A percentile compares a stretch with the other conserved stretches of the same genome.
Conservation (phyloP, 2,113 vertebrate species). For the Carettochelys insculpta region DNA sequence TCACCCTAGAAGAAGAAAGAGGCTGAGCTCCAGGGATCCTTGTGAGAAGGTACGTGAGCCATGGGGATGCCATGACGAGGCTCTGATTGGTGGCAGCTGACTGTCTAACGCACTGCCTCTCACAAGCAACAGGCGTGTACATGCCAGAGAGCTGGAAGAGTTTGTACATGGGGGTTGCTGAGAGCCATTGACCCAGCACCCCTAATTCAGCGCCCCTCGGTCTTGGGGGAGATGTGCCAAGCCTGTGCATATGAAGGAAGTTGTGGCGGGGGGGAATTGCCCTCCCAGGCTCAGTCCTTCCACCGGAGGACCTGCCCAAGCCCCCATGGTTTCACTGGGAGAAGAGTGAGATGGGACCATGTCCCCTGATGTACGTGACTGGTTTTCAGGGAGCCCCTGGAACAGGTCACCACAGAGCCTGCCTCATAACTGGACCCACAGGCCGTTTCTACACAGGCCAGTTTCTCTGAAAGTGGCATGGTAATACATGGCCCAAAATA, state of each 20-base stretch:
- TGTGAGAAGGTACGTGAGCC: constrained; percentile 61
- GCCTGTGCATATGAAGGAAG: neutral
- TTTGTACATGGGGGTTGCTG: too few species aligned
- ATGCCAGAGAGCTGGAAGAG: too few species aligned
- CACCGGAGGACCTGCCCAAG: neutral
- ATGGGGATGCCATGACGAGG: neutral
- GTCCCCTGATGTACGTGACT: neutral
- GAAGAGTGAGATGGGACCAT: neutral
- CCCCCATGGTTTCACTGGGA: neutral
- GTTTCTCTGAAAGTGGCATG: too few species aligned
- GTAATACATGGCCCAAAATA: too few species aligned
- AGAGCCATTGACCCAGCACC: too few species aligned
- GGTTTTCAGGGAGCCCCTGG: neutral
- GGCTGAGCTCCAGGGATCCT: constrained; percentile 36
- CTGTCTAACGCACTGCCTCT: too few species aligned
- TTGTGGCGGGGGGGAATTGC: too few species aligned
- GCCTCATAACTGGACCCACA: neutral
- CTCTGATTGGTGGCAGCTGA: neutral
- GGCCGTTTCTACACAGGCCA: too few species aligned
- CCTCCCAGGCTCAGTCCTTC: neutral
- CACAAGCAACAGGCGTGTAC: too few species aligned
- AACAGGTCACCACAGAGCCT: neutral
- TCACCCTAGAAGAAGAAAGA: constrained; percentile 63
- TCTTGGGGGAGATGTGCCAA: neutral
- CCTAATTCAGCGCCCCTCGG: neutral